phyloP scores from a whole-genome alignment of 1,140 invertebrate species.

The Ostrea denselamellosa region DNA sequence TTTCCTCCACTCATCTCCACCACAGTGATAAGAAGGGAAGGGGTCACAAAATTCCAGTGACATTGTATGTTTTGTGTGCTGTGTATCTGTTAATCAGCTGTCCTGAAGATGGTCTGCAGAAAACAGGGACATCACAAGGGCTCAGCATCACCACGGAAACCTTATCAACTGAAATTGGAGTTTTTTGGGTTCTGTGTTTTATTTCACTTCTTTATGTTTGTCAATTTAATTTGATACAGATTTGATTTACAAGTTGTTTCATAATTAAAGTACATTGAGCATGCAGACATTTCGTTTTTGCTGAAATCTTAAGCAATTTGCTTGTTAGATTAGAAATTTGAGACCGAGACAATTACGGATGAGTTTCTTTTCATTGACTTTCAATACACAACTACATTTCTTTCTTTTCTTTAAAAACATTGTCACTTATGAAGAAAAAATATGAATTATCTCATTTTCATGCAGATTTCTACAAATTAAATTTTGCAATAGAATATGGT shows the following conservation, averaged over 20 bases:
- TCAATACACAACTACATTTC: not conserved
- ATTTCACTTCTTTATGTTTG: slow-evolving; percentile 35
- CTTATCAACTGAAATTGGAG: slow-evolving; percentile 34
- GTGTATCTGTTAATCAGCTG: slow-evolving; percentile 37
- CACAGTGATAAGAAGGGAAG: slow-evolving; percentile 15
- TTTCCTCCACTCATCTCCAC: slow-evolving; percentile 31
- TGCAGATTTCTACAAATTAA: not conserved
- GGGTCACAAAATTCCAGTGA: slow-evolving; percentile 39
- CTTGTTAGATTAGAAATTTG: not conserved
- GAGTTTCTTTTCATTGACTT: not conserved
- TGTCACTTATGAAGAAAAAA: not conserved
- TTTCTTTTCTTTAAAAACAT: not conserved
- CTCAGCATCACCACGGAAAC: slow-evolving; percentile 7
- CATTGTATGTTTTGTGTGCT: slow-evolving; percentile 11
- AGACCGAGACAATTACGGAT: not conserved
- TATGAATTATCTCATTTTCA: not conserved
- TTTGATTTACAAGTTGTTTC: slow-evolving; percentile 38
- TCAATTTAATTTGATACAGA: slow-evolving; percentile 39
- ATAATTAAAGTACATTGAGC: slow-evolving; percentile 40
- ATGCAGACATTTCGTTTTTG: slow-evolving; percentile 21
- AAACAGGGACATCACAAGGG: slow-evolving; percentile 12
- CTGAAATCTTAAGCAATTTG: slow-evolving; percentile 16
- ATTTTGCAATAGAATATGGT: not conserved
- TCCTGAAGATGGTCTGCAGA: not conserved
- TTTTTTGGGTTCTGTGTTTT: not conserved